phyloP scores from a whole-genome alignment of 2,888 invertebrate genomes.

The Trissolcus japonicus region DNA sequence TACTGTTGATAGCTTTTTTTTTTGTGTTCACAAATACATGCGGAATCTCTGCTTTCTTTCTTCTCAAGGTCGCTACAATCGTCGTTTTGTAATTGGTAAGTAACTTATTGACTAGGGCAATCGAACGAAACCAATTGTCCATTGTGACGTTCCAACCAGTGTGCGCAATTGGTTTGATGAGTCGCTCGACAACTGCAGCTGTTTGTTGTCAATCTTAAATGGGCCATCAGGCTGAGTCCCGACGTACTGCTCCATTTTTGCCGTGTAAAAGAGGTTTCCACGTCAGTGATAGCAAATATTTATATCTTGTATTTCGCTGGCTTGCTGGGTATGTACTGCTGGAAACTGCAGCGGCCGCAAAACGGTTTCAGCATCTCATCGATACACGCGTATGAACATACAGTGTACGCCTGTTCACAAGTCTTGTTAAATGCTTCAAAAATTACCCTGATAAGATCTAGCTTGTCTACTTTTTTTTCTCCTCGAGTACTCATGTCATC shows the following conservation, averaged over 20 bases:
- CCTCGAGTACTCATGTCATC: conserved; percentile 25
- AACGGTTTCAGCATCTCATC: conserved; percentile 50
- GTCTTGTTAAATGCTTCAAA: conserved; percentile 29
- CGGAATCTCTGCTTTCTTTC: conserved; percentile 58
- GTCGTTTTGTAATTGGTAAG: conserved; percentile 9
- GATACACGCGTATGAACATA: conserved; percentile 13
- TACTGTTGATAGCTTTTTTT: conserved; percentile 21
- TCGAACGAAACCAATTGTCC: conserved; percentile 65
- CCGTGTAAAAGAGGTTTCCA: conserved; percentile 32
- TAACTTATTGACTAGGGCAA: conserved; percentile 62
- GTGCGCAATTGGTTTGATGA: conserved; percentile 34
- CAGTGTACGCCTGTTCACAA: conserved; percentile 1
- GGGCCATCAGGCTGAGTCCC: conserved; percentile 61
- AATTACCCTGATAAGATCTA: conserved; percentile 29
- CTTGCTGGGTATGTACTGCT: conserved; percentile 43
- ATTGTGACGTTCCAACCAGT: conserved; percentile 62
- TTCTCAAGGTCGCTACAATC: conserved; percentile 20
- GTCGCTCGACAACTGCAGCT: conserved; percentile 59
- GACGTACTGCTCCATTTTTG: conserved; percentile 63
- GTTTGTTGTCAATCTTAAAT: conserved; percentile 61
- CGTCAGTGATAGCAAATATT: conserved; percentile 40
- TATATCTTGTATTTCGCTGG: conserved; percentile 47
- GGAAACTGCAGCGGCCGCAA: conserved; percentile 31
- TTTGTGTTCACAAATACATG: conserved; percentile 29
- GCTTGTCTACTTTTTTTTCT: conserved; percentile 7